Evolutionary conservation across 2,113 vertebrate species (phyloP).

Genomic region (Eudorcas thomsonii): DNA sequence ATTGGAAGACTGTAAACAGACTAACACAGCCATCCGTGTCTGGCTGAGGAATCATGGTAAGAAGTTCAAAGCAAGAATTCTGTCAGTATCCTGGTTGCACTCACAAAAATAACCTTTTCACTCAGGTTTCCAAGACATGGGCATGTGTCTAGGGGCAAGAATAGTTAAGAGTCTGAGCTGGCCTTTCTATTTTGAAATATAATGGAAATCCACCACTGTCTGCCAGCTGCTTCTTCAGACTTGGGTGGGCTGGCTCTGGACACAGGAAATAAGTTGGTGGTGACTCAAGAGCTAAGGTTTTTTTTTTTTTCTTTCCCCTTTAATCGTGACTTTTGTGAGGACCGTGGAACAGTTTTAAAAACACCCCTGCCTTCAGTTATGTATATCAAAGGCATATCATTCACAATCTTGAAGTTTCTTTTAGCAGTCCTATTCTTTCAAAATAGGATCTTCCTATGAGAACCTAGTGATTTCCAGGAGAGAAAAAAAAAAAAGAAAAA

Average conservation of each 20-base stretch:
- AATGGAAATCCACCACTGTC: background rate
- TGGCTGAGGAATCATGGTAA: background rate
- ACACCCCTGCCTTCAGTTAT: background rate
- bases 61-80: background rate
- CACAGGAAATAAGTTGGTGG: constrained; percentile 39
- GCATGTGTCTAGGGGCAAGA: background rate
- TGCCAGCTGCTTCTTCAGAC: constrained; percentile 42
- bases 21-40: background rate
- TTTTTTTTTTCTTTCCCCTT: background rate
- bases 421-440: background rate
- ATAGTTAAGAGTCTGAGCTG: background rate
- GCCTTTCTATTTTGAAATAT: constrained; percentile 8
- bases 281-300: constrained; percentile 36
- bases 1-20: background rate
- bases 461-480: background rate
- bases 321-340: background rate
- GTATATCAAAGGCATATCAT: background rate
- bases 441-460: background rate
- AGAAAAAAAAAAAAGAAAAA: background rate
- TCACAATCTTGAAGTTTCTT: background rate
- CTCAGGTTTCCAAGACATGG: background rate
- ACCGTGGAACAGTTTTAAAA: background rate
- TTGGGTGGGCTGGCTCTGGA: constrained; percentile 33
- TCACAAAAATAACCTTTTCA: background rate
- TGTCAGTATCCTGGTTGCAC: background rate